phyloP scores from a whole-genome alignment of 2,113 vertebrate genomes.

The Meleagris gallopavo region DNA sequence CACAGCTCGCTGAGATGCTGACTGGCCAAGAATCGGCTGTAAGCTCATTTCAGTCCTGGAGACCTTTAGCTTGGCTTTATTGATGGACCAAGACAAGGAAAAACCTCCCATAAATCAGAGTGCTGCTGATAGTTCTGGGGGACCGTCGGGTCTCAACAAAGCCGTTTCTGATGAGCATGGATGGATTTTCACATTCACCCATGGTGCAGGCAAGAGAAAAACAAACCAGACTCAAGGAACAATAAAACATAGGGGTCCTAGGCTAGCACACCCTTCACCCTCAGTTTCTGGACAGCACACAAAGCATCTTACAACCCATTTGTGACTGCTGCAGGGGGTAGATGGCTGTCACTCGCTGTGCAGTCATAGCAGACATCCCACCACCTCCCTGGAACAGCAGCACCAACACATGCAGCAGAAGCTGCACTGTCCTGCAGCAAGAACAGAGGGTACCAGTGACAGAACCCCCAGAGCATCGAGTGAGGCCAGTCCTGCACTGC shows the following conservation, averaged over 20 bases:
- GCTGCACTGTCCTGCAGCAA: accelerated
- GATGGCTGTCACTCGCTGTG: neutral
- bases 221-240: neutral
- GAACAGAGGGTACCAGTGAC: neutral
- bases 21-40: neutral
- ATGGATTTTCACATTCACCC: accelerated
- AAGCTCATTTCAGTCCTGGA: slow-evolving; percentile 5
- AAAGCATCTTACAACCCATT: neutral
- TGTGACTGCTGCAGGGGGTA: accelerated
- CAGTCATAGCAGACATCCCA: neutral
- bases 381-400: neutral
- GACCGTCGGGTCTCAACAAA: neutral
- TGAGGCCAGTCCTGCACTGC: too few relatives aligned
- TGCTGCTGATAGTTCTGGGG: too few relatives aligned
- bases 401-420: neutral
- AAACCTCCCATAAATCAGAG: neutral
- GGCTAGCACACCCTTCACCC: neutral
- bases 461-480: neutral
- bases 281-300: neutral
- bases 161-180: accelerated
- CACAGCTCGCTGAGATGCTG: neutral
- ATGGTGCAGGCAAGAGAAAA: accelerated
- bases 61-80: neutral
- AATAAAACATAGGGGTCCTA: neutral
- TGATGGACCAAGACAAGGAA: neutral